A percentile compares a stretch with the other conserved stretches of the same genome.
Evolutionary conservation across 2,113 vertebrate genomes (phyloP).

Genomic region (Nesoenas mayeri): DNA sequence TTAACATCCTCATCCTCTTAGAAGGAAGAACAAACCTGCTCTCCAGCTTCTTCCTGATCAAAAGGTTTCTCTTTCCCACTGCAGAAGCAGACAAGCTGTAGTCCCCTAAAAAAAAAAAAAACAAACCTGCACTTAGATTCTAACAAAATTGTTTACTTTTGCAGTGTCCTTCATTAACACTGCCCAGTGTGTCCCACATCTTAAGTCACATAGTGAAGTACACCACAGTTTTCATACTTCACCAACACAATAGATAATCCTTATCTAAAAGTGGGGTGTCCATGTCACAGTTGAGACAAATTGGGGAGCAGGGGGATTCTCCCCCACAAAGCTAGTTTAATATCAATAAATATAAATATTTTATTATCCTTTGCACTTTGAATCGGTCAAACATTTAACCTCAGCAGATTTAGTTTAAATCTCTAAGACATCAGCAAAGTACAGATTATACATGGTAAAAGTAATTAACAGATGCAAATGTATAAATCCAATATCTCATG

Average conservation of each 20-base stretch:
- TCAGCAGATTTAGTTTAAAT: slow-evolving; percentile 41
- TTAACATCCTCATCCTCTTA: not conserved
- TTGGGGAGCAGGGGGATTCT: rapidly evolving
- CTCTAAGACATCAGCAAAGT: slow-evolving; percentile 19
- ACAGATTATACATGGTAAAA: slow-evolving; percentile 39
- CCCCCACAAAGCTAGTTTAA: not conserved
- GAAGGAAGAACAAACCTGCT: not conserved
- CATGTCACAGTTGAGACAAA: not conserved
- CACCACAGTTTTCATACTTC: not conserved
- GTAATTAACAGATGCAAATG: slow-evolving; percentile 53
- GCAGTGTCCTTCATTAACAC: not conserved
- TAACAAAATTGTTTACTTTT: not conserved
- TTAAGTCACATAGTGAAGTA: rapidly evolving
- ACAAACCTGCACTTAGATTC: not conserved
- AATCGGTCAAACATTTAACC: not conserved
- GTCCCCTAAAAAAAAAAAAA: too few relatives aligned
- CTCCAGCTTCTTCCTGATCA: not conserved
- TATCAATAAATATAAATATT: not conserved
- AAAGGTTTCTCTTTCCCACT: not conserved
- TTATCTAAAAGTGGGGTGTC: not conserved
- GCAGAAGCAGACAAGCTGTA: not conserved
- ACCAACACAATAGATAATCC: not conserved
- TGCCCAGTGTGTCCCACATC: not conserved
- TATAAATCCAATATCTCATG: not conserved
- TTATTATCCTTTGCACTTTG: not conserved